These are phyloP conservation scores for Acleris literana DNA, from an alignment of 2,888 invertebrate genomes.

Conservation along the genomic window DNA sequence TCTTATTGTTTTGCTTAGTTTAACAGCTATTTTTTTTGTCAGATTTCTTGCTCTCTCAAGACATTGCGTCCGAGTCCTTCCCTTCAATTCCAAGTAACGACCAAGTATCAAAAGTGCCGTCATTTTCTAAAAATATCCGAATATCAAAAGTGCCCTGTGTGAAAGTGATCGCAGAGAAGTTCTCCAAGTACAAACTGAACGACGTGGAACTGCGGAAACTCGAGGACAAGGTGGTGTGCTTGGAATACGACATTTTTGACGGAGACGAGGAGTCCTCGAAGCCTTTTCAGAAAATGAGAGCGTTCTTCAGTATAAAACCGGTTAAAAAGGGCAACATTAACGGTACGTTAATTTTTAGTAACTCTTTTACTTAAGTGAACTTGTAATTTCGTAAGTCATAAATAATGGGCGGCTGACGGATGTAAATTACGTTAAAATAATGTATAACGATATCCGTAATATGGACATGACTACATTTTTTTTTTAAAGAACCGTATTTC, in stretches of 20 bases:
- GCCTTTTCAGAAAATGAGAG: conserved; percentile 63
- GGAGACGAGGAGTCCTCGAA: conserved; percentile 34
- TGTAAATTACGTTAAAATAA: too few relatives aligned
- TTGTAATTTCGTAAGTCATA: too few relatives aligned
- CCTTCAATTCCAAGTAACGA: too few relatives aligned
- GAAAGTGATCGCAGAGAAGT: conserved; percentile 69
- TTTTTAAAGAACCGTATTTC: too few relatives aligned
- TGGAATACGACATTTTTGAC: conserved; percentile 69
- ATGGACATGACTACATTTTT: too few relatives aligned
- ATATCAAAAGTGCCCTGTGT: conserved; percentile 64
- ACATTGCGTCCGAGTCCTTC: too few relatives aligned
- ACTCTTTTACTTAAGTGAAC: background rate
- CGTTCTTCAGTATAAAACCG: conserved; percentile 66
- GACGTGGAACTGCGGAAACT: conserved; percentile 65
- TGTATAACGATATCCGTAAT: too few relatives aligned
- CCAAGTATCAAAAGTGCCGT: background rate
- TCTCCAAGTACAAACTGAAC: conserved; percentile 59
- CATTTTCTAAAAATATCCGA: conserved; percentile 46
- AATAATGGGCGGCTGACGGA: too few relatives aligned
- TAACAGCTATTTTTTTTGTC: too few relatives aligned
- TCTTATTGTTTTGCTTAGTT: too few relatives aligned
- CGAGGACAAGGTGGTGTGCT: conserved; percentile 70
- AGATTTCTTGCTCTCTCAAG: too few relatives aligned
- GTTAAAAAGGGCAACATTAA: conserved; percentile 20
- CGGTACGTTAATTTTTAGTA: conserved; percentile 27